phyloP scores from a whole-genome alignment of 2,888 invertebrate genomes.

The Lithophane semibrunnea region DNA sequence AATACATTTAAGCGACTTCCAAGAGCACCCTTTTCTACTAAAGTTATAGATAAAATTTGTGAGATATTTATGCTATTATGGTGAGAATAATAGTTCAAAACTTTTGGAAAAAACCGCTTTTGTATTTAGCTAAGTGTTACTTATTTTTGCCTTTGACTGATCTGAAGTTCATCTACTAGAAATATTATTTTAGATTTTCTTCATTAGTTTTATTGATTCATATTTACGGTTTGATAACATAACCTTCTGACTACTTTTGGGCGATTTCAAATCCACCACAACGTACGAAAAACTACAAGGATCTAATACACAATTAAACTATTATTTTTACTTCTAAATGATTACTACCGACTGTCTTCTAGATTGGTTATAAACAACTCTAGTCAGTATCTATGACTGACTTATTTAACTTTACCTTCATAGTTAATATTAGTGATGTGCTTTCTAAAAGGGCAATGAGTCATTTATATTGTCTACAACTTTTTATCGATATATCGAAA shows the following conservation, averaged over 20 bases:
- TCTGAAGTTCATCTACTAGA: no score
- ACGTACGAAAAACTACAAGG: neutral
- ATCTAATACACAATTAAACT: neutral
- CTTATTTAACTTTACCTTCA: slow-evolving; percentile 15
- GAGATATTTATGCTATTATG: slow-evolving; percentile 14
- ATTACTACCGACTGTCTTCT: slow-evolving; percentile 12
- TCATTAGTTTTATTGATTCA: neutral
- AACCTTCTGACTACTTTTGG: neutral
- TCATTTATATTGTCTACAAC: slow-evolving; percentile 30
- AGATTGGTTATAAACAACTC: slow-evolving; percentile 29
- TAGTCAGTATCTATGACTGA: slow-evolving; percentile 51
- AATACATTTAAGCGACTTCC: neutral
- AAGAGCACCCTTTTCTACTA: neutral
- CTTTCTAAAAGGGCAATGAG: slow-evolving; percentile 32
- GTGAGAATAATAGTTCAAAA: slow-evolving; percentile 20
- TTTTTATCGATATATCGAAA: slow-evolving; percentile 15
- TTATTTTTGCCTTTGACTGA: neutral
- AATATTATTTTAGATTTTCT: neutral
- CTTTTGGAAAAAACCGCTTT: neutral
- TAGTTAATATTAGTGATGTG: slow-evolving; percentile 50
- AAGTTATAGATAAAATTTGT: neutral
- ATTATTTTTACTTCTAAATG: slow-evolving; percentile 3
- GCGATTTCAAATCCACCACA: neutral
- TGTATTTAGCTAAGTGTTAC: neutral
- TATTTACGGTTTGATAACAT: neutral